Percentiles rank a stretch among this genome's conserved stretches.
Evolutionary conservation across 2,888 invertebrate genomes (phyloP).

Genomic region (Emmelina monodactyla): DNA sequence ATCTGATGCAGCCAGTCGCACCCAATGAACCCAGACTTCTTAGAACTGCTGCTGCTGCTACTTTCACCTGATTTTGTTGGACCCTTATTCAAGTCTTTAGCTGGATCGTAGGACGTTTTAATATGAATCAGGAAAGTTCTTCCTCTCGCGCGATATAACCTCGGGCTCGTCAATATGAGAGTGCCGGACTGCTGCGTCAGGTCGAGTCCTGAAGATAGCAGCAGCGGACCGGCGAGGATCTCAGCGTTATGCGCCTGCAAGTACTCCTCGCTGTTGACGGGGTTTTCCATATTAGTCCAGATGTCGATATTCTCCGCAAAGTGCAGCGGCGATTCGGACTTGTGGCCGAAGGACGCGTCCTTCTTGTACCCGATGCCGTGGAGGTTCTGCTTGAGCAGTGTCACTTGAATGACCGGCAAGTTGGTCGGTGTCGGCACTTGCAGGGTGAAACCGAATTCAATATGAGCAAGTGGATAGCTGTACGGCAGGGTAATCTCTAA

Average conservation of each 20-base stretch:
- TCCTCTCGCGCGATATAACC: constrained; percentile 78
- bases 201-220: constrained; percentile 82
- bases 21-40: constrained; percentile 69
- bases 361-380: constrained; percentile 65
- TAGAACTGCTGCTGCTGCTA: constrained; percentile 21
- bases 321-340: constrained; percentile 47
- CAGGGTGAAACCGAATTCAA: constrained; percentile 86
- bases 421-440: constrained; percentile 78
- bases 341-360: constrained; percentile 48
- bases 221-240: constrained; percentile 88
- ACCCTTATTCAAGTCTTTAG: constrained; percentile 64
- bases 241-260: constrained; percentile 88
- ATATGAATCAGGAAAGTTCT: constrained; percentile 83
- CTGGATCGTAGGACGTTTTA: constrained; percentile 73
- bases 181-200: constrained; percentile 85
- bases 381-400: constrained; percentile 65
- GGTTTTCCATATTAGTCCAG: constrained; percentile 68
- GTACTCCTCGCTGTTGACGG: constrained; percentile 81
- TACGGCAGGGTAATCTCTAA: constrained; percentile 87
- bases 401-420: constrained; percentile 82
- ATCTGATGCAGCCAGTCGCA: constrained; percentile 94
- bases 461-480: constrained; percentile 82
- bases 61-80: constrained; percentile 38
- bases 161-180: constrained; percentile 86
- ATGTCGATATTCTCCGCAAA: constrained; percentile 43